A percentile compares a stretch with the other conserved stretches of the same genome.
Conservation (phyloP, 2,797 vertebrate genomes). For the Anisognathus igniventris region DNA sequence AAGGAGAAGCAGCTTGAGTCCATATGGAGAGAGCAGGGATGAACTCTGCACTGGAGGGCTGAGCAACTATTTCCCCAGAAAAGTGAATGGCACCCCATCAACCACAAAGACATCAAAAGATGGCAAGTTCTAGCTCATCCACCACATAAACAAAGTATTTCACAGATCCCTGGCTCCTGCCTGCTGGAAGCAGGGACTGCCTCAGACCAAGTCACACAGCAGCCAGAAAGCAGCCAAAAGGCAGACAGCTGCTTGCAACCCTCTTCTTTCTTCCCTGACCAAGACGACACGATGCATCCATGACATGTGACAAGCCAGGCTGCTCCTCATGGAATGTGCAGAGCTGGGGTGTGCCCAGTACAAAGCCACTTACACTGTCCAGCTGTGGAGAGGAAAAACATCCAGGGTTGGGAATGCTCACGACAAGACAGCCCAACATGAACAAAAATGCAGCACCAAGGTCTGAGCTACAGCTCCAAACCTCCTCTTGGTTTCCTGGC, state of each 20-base stretch:
- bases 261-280: background rate
- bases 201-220: background rate
- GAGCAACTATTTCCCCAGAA: background rate
- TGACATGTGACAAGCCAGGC: fast-evolving
- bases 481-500: fast-evolving
- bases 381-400: background rate
- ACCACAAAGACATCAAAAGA: background rate
- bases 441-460: background rate
- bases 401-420: fast-evolving
- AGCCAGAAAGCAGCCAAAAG: background rate
- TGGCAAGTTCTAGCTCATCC: fast-evolving
- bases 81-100: background rate
- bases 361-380: background rate
- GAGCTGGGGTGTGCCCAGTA: background rate
- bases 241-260: background rate
- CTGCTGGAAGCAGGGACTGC: background rate
- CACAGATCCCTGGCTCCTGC: background rate
- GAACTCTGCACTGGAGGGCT: background rate
- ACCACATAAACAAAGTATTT: background rate
- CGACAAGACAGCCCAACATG: background rate
- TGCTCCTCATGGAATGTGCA: background rate
- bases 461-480: background rate
- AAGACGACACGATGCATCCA: fast-evolving
- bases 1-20: background rate
- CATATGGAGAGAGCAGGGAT: background rate